These are phyloP conservation scores for Rhynchotus rufescens DNA, from an alignment of 2,797 vertebrate genomes.

Conservation along the genomic window DNA sequence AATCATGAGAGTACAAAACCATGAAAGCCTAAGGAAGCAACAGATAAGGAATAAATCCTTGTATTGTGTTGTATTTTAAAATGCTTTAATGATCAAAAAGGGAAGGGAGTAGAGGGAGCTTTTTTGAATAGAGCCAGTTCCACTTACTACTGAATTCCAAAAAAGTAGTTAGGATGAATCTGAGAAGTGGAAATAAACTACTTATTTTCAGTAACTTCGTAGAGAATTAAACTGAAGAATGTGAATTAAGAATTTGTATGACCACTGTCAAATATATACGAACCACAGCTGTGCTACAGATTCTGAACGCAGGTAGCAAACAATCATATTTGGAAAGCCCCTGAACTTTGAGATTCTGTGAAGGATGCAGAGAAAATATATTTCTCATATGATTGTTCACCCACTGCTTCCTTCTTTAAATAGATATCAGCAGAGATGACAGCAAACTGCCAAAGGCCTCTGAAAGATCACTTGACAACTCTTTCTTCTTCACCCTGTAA, in stretches of 20 bases:
- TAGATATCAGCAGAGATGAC: neutral
- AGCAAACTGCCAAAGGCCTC: neutral
- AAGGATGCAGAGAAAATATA: neutral
- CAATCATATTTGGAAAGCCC: constrained; percentile 20
- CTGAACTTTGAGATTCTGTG: constrained; percentile 1
- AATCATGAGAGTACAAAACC: neutral
- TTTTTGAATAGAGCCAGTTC: neutral
- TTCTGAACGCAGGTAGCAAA: neutral
- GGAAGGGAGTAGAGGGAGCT: neutral
- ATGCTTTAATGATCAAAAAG: neutral
- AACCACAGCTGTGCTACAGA: neutral
- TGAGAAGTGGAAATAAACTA: neutral
- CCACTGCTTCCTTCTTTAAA: neutral
- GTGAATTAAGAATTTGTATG: neutral
- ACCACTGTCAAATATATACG: neutral
- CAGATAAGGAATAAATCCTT: neutral
- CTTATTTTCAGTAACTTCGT: neutral
- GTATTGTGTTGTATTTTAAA: neutral
- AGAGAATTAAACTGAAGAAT: neutral
- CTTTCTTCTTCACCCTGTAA: neutral
- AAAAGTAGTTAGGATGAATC: neutral
- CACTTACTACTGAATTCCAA: neutral
- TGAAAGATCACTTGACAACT: neutral
- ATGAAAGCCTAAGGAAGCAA: neutral
- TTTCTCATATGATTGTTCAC: neutral